Base-by-base conservation (phyloP, 2,113 vertebrate genomes). In the Dicerorhinus sumatrensis region DNA sequence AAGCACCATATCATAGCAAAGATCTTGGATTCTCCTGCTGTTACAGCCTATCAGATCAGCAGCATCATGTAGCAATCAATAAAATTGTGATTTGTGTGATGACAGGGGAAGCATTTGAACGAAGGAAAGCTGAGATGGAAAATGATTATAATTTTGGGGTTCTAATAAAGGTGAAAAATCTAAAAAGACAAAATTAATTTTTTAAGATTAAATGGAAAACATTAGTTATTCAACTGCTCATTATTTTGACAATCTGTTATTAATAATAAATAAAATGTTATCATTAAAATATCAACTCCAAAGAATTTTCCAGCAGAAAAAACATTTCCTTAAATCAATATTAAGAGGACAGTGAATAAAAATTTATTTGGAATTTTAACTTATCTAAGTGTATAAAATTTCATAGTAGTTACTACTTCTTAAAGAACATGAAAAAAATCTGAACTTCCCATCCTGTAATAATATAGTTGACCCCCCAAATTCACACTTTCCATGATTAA, bases 161-260 rank as follows among this genome's bases (percentile, higher is more conserved):
- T 39, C 27, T 75, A 58, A 36, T 69, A 42, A 65, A 89, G 8
- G 72, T 20, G 33, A 87, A 89, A 91, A 81, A 48, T 92, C 25
- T 77, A 79, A 94, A 84, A 95, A 63, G 9, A 60, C 20, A 75
- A 91, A 77, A 85, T 29, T n/a, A 90, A 56, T 65, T 94, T 87
- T 96, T 8, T 10, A 82, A 60, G 33, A 90, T 76, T 76, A 91
- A 93, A 31, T 65, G 23, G 16, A 82, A 77, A 92, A 39, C n/a
- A 60, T 62, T 54, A 69, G 3, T 39, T 36, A 83, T 79, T 94
- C 33, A 70, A 70, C 60, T 65, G 10, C 33, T 8, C 12, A 5
- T 75, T 72, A 82, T 94, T 94, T 82, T 90, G 27, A 10, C 69
- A 70, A 39, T 31, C 20, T 70, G 23, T 51, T 93, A 54, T 93